Base-by-base conservation (phyloP, 2,888 invertebrate species). In the Galerucella nymphaeae region DNA sequence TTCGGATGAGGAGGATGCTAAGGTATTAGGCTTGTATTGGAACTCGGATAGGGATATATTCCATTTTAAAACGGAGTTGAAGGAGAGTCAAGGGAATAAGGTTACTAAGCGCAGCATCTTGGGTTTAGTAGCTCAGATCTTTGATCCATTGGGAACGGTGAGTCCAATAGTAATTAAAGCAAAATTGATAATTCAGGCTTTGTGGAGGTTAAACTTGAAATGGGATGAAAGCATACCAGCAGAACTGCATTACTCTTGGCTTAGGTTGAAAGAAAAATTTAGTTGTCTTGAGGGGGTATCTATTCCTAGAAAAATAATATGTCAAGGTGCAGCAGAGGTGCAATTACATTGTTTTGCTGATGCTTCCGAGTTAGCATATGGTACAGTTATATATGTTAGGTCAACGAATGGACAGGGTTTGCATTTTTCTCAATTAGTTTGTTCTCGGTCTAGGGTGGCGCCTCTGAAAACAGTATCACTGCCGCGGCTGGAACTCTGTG, bases 261-360 rank as follows among this genome's bases (percentile, higher is more conserved):
- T 63, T 13, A 63, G 16, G 11, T 57, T 68, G 23, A 20, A 30
- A n/a, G 13, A 68, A 18, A 16, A 66, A 59, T 55, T 68, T 14
- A 62, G 13, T 4, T 2, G 2, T 11, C 50, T 71, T 30, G 57
- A 65, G 10, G 30, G 20, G 16, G 11, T 71, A 23, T 18, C 18
- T 42, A 71, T 71, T 57, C 30, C 65, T 38, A 30, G 71, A 14
- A 69, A 69, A 53, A 69, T 63, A 13, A 64, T 71, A 45, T 55
- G 65, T 57, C 1, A 50, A 57, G 38, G 70, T 38, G 18, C 61
- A 38, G 16, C 13, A 23, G 16, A 45, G 45, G 58, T 74, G 58
- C 67, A 74, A 58, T 38, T 74, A n/a, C 75, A 75, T 41, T 69
- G 72, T 13, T 75, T 73, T 66, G n/a, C 64, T 14, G 75, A 75